phyloP scores from a whole-genome alignment of 2,888 invertebrate species.

The Drosophila barbarae region DNA sequence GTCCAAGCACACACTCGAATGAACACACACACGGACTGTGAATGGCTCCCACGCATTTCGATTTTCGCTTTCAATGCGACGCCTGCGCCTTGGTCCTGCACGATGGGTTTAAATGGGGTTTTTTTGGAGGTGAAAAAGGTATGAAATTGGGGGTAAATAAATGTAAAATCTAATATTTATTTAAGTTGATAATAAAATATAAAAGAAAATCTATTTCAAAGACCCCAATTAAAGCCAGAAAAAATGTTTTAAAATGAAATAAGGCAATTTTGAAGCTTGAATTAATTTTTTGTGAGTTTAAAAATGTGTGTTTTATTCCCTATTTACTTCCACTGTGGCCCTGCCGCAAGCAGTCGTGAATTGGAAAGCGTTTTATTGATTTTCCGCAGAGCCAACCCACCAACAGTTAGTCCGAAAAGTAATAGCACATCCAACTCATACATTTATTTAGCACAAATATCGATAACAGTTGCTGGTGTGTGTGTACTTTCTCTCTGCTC shows the following conservation, averaged over 20 bases:
- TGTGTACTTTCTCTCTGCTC: slow-evolving; percentile 1
- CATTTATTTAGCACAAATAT: slow-evolving; percentile 13
- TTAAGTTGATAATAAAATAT: neutral
- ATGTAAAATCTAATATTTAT: neutral
- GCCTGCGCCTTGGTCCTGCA: slow-evolving; percentile 55
- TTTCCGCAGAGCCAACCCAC: slow-evolving; percentile 42
- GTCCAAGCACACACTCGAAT: slow-evolving; percentile 44
- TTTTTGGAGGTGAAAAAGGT: neutral
- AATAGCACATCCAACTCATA: slow-evolving; percentile 1
- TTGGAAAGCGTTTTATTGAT: slow-evolving; percentile 57
- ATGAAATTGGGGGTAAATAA: neutral
- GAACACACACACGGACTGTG: slow-evolving; percentile 6
- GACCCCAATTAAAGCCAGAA: neutral
- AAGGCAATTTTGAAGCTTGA: accelerated
- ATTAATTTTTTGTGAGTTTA: neutral
- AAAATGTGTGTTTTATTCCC: neutral
- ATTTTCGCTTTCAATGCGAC: slow-evolving; percentile 64
- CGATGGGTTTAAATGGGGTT: slow-evolving; percentile 31
- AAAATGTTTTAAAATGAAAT: neutral
- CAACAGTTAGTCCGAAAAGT: slow-evolving; percentile 43
- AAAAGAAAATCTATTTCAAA: neutral
- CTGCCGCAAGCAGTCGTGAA: slow-evolving; percentile 16
- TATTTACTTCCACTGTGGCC: slow-evolving; percentile 43
- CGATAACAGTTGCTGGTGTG: slow-evolving; percentile 14
- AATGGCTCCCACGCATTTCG: slow-evolving; percentile 57